These are phyloP conservation scores for Scaptomyza caliginosa DNA, from an alignment of 2,888 invertebrate genomes.

Conservation along the genomic window DNA sequence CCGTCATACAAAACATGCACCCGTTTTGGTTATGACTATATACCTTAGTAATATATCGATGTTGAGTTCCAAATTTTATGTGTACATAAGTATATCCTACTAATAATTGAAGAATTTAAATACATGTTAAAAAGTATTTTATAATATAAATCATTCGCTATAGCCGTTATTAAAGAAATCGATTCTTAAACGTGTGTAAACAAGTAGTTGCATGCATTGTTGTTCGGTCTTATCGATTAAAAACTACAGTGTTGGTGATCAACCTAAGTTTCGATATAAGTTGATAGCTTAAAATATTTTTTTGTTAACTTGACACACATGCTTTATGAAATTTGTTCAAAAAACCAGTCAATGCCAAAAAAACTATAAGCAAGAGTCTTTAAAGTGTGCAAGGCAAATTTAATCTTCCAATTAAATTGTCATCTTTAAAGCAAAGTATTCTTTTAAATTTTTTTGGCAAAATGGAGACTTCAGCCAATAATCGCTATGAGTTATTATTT, in stretches of 20 bases:
- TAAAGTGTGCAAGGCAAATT: constrained; percentile 12
- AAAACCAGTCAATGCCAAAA: not conserved
- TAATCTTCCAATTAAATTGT: constrained; percentile 35
- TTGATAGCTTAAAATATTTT: not conserved
- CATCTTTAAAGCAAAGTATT: constrained; percentile 36
- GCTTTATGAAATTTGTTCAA: constrained; percentile 2
- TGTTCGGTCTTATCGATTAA: not conserved
- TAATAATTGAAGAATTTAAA: too few relatives aligned
- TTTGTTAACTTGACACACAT: constrained; percentile 5
- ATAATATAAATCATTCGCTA: too few relatives aligned
- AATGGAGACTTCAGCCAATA: constrained; percentile 81
- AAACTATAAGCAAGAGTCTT: constrained; percentile 4
- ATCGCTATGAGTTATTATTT: constrained; percentile 83
- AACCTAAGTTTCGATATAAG: not conserved
- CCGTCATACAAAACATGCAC: too few relatives aligned
- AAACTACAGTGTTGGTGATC: not conserved
- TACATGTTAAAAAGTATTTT: too few relatives aligned
- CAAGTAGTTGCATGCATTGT: not conserved
- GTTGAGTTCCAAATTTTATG: too few relatives aligned
- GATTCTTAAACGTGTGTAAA: too few relatives aligned
- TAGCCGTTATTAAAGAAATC: too few relatives aligned
- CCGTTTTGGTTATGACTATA: too few relatives aligned
- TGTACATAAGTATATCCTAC: too few relatives aligned
- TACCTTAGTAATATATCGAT: too few relatives aligned
- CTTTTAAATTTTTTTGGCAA: constrained; percentile 30